phyloP scores from a whole-genome alignment of 2,113 vertebrate species.

The Atrichornis clamosus region DNA sequence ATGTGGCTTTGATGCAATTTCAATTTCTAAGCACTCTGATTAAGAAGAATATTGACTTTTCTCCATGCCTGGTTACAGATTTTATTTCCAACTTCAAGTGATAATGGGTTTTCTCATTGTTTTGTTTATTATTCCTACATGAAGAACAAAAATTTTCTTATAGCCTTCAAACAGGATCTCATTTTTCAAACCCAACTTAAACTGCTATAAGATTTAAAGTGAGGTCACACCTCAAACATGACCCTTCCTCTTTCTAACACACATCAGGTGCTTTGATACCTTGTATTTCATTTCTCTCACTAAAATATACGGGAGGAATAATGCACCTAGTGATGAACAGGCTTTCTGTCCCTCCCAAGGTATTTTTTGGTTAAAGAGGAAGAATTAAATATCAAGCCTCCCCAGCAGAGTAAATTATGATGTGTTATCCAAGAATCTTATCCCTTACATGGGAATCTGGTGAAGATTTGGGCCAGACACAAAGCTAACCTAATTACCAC shows the following conservation, averaged over 20 bases:
- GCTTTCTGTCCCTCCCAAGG: background rate
- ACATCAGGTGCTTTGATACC: background rate
- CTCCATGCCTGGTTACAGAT: background rate
- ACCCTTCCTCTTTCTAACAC: background rate
- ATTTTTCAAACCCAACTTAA: background rate
- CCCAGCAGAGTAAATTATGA: background rate
- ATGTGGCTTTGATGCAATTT: background rate
- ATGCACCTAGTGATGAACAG: background rate
- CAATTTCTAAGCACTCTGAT: background rate
- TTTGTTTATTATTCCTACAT: background rate
- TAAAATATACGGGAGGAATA: background rate
- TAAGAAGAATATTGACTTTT: background rate
- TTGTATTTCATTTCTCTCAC: background rate
- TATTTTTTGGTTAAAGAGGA: background rate
- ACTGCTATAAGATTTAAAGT: background rate
- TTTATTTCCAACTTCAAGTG: background rate
- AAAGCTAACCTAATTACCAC: background rate
- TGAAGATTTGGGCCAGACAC: background rate
- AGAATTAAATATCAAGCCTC: background rate
- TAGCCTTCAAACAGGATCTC: background rate
- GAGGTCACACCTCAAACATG: background rate
- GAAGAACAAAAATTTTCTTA: background rate
- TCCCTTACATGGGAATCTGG: background rate
- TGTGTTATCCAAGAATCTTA: background rate
- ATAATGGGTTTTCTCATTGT: background rate